Percentiles rank a stretch among this genome's conserved stretches.
Evolutionary conservation across 92 coral and sea anemone species (phyloP).

Genomic region (Pocillopora meandrina): DNA sequence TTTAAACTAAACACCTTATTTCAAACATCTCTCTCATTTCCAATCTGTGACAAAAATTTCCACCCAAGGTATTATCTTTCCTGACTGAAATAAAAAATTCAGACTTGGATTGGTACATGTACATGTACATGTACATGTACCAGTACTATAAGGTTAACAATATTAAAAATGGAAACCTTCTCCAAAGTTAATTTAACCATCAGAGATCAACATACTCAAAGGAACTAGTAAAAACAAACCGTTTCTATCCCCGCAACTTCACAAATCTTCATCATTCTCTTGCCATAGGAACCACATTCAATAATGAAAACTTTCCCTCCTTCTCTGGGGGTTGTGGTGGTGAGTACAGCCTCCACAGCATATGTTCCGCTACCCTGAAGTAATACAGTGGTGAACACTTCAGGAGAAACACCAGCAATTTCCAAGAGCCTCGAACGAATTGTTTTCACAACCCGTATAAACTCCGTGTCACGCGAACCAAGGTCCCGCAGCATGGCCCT

Average conservation of each 20-base stretch:
- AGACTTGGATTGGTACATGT: too few species aligned
- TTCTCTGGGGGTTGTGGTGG: conserved; percentile 83
- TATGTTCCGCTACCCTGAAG: conserved; percentile 96
- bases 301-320: conserved; percentile 82
- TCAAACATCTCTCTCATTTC: too few species aligned
- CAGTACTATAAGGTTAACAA: too few species aligned
- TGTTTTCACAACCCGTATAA: conserved; percentile 73
- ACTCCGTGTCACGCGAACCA: conserved; percentile 94
- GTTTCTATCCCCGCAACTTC: conserved; percentile 86
- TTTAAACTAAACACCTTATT: too few species aligned
- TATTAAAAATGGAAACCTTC: too few species aligned
- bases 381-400: conserved; percentile 74
- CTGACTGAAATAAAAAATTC: too few species aligned
- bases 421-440: conserved; percentile 82
- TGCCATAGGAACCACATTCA: conserved; percentile 94
- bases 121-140: too few species aligned
- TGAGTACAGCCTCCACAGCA: conserved; percentile 87
- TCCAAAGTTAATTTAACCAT: background rate
- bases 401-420: conserved; percentile 87
- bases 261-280: conserved; percentile 87
- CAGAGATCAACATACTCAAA: conserved; percentile 33
- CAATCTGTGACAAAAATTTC: too few species aligned
- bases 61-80: too few species aligned
- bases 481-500: conserved; percentile 91
- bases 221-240: conserved; percentile 7